A percentile compares a stretch with the other conserved stretches of the same genome.
Conservation (phyloP, 2,113 vertebrate species). For the Mormyrus iriodes region DNA sequence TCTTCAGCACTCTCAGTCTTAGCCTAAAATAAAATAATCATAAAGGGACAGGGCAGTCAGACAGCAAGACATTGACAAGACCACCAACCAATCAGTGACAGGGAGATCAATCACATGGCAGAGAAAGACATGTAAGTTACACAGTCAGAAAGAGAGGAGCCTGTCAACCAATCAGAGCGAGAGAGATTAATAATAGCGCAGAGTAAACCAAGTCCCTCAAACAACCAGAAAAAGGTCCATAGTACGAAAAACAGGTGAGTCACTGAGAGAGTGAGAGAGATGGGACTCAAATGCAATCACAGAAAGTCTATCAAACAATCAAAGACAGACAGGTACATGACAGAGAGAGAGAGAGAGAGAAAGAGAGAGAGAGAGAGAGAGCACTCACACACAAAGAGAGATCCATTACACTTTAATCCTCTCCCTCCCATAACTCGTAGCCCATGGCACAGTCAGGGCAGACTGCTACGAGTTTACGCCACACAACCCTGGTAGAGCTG, state of each 20-base stretch:
- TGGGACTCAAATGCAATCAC: background rate
- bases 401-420: background rate
- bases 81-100: background rate
- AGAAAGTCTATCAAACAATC: background rate
- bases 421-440: background rate
- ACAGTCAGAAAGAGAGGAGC: background rate
- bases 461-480: background rate
- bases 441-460: background rate
- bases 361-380: background rate
- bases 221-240: background rate
- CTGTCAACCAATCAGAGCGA: background rate
- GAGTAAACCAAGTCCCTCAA: background rate
- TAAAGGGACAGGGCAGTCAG: background rate
- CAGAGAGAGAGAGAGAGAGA: background rate
- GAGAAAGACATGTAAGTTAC: conserved; percentile 2
- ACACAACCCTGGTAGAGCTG: background rate
- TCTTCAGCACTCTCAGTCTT: conserved; percentile 73
- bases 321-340: background rate
- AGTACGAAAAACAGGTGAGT: background rate
- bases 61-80: background rate
- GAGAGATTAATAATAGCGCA: background rate
- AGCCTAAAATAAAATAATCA: conserved; percentile 59
- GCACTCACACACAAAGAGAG: background rate
- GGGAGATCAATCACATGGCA: background rate
- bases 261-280: background rate